A percentile compares a stretch with the other conserved stretches of the same genome.
Conservation (phyloP, 2,113 vertebrate genomes). For the Limnothrissa miodon region DNA sequence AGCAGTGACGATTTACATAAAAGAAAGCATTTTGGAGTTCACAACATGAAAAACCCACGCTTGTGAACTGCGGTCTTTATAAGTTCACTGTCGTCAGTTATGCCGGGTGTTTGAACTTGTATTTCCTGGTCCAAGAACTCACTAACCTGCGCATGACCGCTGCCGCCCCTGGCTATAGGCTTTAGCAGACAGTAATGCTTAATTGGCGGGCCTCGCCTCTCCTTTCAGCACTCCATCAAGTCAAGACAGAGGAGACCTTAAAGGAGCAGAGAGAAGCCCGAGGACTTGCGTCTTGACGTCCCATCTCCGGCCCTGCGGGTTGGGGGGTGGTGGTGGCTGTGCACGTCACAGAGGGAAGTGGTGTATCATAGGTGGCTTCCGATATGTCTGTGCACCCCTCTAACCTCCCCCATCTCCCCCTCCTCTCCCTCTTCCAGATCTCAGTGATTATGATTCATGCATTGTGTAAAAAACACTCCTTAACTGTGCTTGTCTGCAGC, state of each 20-base stretch:
- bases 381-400: neutral
- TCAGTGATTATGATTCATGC: constrained; percentile 5
- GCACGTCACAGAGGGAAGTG: neutral
- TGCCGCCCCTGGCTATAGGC: neutral
- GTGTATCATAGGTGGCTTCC: neutral
- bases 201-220: neutral
- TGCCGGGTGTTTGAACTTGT: neutral
- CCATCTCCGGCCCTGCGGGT: neutral
- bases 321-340: neutral
- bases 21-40: constrained; percentile 3
- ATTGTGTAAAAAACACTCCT: constrained; percentile 19
- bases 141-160: neutral
- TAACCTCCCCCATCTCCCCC: neutral
- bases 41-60: neutral
- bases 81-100: neutral
- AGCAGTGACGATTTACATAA: neutral
- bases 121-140: neutral
- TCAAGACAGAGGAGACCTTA: neutral
- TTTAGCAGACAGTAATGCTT: neutral
- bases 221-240: constrained; percentile 1
- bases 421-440: neutral
- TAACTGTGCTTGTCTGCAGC: constrained; percentile 26
- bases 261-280: neutral
- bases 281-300: neutral
- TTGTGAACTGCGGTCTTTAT: neutral